A percentile compares a stretch with the other conserved stretches of the same genome.
These are phyloP conservation scores for Pygoscelis adeliae DNA, from an alignment of 2,113 vertebrate genomes.

Conservation along the genomic window DNA sequence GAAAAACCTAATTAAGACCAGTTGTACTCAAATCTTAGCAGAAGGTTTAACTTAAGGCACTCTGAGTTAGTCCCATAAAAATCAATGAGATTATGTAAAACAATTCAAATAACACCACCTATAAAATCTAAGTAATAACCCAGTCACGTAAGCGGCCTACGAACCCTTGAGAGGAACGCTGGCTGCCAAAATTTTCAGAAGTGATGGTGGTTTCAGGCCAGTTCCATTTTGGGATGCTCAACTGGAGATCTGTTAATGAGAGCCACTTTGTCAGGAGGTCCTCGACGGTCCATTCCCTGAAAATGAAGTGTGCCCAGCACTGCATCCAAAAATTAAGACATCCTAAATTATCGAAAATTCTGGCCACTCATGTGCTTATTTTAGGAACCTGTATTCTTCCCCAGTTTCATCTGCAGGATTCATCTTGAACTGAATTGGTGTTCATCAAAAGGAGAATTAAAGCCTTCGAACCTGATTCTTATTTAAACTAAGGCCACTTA, in stretches of 20 bases:
- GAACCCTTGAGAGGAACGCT: neutral
- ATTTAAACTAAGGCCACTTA: neutral
- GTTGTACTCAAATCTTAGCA: neutral
- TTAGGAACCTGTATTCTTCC: conserved; percentile 9
- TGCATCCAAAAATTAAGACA: conserved; percentile 25
- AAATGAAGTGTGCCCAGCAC: conserved; percentile 19
- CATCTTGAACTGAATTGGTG: neutral
- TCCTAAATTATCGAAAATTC: conserved; percentile 6
- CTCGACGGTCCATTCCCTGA: conserved; percentile 7
- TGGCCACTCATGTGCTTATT: conserved; percentile 7
- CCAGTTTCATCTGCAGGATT: neutral
- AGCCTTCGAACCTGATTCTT: neutral
- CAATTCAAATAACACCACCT: neutral
- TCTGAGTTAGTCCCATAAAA: neutral
- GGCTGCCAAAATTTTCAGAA: conserved; percentile 42
- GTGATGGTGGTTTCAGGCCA: conserved; percentile 21
- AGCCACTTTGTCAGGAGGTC: conserved; percentile 42
- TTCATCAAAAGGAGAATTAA: conserved; percentile 20
- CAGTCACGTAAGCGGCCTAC: neutral
- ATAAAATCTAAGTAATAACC: conserved; percentile 1
- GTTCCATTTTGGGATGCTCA: conserved; percentile 39
- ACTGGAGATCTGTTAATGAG: neutral
- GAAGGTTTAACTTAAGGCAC: neutral
- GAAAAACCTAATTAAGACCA: conserved; percentile 8
- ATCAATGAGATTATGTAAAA: conserved; percentile 25